Evolutionary conservation across 1,140 invertebrate species (phyloP).

Genomic region (Glossosoma conforme): DNA sequence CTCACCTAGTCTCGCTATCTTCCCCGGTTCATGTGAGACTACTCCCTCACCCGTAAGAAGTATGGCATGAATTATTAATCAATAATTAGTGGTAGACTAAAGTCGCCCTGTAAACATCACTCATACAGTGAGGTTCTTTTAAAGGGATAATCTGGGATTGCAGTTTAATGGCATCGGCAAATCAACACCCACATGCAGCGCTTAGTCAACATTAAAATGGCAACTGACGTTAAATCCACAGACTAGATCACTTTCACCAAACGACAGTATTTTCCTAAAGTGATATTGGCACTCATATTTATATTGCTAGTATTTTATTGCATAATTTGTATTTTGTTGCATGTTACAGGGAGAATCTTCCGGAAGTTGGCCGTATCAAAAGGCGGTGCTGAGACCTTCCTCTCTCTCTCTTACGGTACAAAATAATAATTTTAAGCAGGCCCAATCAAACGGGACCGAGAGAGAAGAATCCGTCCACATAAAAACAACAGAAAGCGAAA

Average conservation of each 20-base stretch:
- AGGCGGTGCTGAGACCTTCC: slow-evolving; percentile 24
- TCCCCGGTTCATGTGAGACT: background rate
- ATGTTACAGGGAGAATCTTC: slow-evolving; percentile 22
- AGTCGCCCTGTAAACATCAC: no score
- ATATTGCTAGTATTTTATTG: background rate
- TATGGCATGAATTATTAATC: no score
- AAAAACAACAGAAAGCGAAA: slow-evolving; percentile 18
- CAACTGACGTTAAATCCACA: background rate
- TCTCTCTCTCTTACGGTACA: slow-evolving; percentile 27
- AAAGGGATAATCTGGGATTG: background rate
- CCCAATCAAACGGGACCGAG: slow-evolving; percentile 11
- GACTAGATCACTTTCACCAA: background rate
- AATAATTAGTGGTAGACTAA: no score
- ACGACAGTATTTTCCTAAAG: background rate
- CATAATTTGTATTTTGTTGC: background rate
- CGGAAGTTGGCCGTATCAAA: slow-evolving; percentile 28
- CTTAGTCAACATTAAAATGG: background rate
- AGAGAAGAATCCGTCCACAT: slow-evolving; percentile 17
- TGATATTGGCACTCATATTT: background rate
- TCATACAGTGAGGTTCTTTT: background rate
- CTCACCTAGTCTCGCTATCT: no score
- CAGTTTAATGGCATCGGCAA: no score
- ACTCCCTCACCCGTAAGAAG: background rate
- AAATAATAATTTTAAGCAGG: slow-evolving; percentile 28
- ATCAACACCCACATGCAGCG: no score